These are phyloP conservation scores for Ranitomeya variabilis DNA, from an alignment of 2,113 vertebrate genomes.

Conservation along the genomic window DNA sequence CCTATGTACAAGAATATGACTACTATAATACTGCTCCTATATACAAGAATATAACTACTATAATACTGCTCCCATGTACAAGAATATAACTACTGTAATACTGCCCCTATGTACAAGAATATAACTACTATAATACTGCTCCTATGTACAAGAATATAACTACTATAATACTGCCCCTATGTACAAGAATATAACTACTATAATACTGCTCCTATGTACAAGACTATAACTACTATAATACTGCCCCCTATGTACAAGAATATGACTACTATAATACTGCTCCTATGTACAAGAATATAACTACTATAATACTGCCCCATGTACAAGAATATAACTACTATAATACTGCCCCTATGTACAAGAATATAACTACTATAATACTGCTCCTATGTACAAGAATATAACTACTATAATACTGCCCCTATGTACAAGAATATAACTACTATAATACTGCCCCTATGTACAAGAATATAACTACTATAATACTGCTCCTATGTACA, in stretches of 20 bases:
- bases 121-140: background rate
- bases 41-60: background rate
- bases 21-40: background rate
- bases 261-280: slow-evolving; percentile 6
- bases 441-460: background rate
- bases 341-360: background rate
- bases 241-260: background rate
- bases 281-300: background rate
- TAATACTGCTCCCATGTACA: background rate
- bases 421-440: background rate
- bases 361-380: slow-evolving; percentile 8
- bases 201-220: background rate
- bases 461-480: background rate
- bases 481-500: background rate
- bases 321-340: background rate
- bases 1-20: slow-evolving; percentile 1
- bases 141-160: background rate
- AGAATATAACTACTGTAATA: slow-evolving; percentile 7
- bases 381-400: background rate
- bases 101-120: background rate
- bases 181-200: background rate
- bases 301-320: background rate
- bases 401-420: background rate
- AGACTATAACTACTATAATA: background rate
- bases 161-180: background rate